phyloP scores from a whole-genome alignment of 2,797 vertebrate genomes.

The Lates japonicus region DNA sequence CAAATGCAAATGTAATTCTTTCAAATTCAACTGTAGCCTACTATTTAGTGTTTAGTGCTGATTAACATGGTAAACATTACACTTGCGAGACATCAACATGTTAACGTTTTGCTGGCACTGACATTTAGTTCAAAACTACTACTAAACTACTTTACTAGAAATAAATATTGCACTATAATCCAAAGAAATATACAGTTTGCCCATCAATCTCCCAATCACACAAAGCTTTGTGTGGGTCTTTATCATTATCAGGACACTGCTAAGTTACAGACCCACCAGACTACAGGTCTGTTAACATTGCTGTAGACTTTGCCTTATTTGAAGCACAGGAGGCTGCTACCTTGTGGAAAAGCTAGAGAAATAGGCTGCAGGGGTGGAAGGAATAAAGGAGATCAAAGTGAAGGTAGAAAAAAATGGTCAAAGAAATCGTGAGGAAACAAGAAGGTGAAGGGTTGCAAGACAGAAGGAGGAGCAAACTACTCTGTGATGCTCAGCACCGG shows the following conservation, averaged over 20 bases:
- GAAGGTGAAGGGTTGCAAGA: conserved; percentile 18
- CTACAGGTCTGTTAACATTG: not conserved
- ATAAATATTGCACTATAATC: not conserved
- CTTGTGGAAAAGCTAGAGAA: not conserved
- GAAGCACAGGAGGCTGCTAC: not conserved
- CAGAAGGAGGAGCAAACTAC: conserved; percentile 25
- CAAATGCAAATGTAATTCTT: too few species aligned
- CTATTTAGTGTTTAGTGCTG: not conserved
- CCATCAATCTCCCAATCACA: too few species aligned
- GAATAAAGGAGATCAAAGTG: conserved; percentile 13
- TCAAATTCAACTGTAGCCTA: too few species aligned
- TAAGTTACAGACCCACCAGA: not conserved
- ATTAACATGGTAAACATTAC: too few species aligned
- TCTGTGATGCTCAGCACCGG: conserved; percentile 37
- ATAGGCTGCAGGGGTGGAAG: not conserved
- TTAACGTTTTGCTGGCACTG: too few species aligned
- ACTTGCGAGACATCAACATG: too few species aligned
- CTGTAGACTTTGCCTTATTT: not conserved
- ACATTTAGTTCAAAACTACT: too few species aligned
- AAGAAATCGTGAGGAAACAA: conserved; percentile 10
- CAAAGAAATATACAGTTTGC: not conserved
- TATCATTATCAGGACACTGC: not conserved
- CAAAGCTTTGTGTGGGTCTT: too few species aligned
- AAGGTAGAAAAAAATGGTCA: conserved; percentile 5
- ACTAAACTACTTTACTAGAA: too few species aligned